Percentiles rank a stretch among this genome's conserved stretches.
Evolutionary conservation across 2,113 vertebrate genomes (phyloP).

Genomic region (Malurus melanocephalus): DNA sequence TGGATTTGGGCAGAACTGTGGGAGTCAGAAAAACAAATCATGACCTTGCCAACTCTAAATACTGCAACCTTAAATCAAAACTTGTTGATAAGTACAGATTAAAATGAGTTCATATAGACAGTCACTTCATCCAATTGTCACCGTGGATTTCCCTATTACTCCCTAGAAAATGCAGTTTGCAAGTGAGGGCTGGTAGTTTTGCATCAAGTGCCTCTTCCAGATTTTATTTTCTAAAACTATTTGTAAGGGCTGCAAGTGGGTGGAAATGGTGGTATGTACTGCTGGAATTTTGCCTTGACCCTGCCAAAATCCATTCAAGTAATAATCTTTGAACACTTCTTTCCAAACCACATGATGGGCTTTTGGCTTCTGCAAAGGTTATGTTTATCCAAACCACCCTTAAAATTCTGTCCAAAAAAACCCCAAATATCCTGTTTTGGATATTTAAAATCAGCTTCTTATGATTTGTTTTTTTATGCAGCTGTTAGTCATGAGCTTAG

Average conservation of each 20-base stretch:
- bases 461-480: neutral
- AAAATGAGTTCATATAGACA: neutral
- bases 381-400: neutral
- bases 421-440: neutral
- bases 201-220: neutral
- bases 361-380: neutral
- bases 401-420: neutral
- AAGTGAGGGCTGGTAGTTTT: neutral
- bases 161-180: neutral
- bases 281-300: neutral
- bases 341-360: neutral
- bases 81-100: neutral
- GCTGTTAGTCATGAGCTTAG: neutral
- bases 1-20: neutral
- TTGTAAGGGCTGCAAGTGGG: neutral
- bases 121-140: neutral
- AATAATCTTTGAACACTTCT: neutral
- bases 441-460: neutral
- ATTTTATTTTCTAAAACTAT: neutral
- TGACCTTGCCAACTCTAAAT: neutral
- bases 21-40: neutral
- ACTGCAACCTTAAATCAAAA: neutral
- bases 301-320: slow-evolving; percentile 3
- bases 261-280: neutral
- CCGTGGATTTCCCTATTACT: neutral